phyloP scores from a whole-genome alignment of 1,140 invertebrate species.

The Eumaeus atala region DNA sequence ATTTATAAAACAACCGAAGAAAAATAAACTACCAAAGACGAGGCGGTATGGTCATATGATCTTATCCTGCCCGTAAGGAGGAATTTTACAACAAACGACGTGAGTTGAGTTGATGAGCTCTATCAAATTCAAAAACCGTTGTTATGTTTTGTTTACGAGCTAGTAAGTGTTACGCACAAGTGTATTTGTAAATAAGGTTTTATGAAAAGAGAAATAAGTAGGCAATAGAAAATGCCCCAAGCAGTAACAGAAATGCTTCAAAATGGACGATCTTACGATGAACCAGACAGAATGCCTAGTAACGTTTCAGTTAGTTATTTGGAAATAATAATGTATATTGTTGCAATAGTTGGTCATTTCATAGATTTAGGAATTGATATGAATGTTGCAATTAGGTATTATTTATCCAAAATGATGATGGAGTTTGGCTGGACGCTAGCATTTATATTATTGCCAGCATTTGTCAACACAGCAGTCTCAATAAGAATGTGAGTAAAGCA shows the following conservation, averaged over 20 bases:
- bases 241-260: conserved; percentile 42
- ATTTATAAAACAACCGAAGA: too few relatives aligned
- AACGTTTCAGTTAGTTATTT: conserved; percentile 52
- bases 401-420: conserved; percentile 55
- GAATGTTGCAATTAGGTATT: conserved; percentile 77
- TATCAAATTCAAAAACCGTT: too few relatives aligned
- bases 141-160: neutral
- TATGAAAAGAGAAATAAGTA: too few relatives aligned
- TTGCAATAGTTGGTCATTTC: conserved; percentile 78
- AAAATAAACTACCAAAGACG: too few relatives aligned
- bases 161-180: neutral
- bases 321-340: conserved; percentile 62
- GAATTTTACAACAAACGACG: too few relatives aligned
- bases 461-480: conserved; percentile 78
- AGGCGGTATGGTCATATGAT: too few relatives aligned
- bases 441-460: conserved; percentile 78
- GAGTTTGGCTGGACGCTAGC: conserved; percentile 77
- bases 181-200: neutral
- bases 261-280: conserved; percentile 51
- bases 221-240: conserved; percentile 37
- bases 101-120: too few relatives aligned
- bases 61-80: too few relatives aligned
- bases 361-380: conserved; percentile 79
- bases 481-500: conserved; percentile 78
- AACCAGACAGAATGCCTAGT: conserved; percentile 59